phyloP scores from a whole-genome alignment of 2,797 vertebrate genomes.

The Thripadectes ignobilis region DNA sequence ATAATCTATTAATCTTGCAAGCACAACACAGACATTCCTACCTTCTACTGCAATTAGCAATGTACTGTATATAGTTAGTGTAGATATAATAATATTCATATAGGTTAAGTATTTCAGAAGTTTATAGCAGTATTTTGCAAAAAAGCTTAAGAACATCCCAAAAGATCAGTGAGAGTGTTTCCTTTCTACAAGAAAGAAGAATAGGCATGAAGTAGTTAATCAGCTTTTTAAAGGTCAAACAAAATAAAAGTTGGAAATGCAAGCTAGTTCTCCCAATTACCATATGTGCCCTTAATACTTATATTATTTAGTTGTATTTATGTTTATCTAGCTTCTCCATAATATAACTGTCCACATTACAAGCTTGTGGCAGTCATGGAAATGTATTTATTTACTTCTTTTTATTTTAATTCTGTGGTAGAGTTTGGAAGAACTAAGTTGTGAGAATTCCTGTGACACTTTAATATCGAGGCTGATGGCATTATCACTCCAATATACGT shows the following conservation, averaged over 20 bases:
- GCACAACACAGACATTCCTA: not conserved
- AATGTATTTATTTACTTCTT: not conserved
- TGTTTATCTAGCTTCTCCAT: not conserved
- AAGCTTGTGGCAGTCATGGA: not conserved
- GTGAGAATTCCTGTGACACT: slow-evolving; percentile 80
- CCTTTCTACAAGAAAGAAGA: not conserved
- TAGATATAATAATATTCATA: not conserved
- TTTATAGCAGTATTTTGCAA: not conserved
- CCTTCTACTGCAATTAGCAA: not conserved
- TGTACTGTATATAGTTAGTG: not conserved
- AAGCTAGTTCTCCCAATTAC: not conserved
- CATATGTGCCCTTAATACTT: not conserved
- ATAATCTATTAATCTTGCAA: not conserved
- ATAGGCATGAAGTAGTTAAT: not conserved
- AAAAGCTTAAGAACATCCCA: not conserved
- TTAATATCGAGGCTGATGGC: slow-evolving; percentile 84
- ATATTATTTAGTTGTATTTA: not conserved
- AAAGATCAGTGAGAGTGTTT: not conserved
- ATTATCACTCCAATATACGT: slow-evolving; percentile 89
- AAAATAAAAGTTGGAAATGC: not conserved
- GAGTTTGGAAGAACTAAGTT: slow-evolving; percentile 81
- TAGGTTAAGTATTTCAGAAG: not conserved
- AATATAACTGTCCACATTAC: not conserved
- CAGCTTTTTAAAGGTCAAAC: not conserved
- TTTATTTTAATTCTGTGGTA: slow-evolving; percentile 47